phyloP scores from a whole-genome alignment of 2,797 vertebrate genomes.

The Notolepis coatsorum region DNA sequence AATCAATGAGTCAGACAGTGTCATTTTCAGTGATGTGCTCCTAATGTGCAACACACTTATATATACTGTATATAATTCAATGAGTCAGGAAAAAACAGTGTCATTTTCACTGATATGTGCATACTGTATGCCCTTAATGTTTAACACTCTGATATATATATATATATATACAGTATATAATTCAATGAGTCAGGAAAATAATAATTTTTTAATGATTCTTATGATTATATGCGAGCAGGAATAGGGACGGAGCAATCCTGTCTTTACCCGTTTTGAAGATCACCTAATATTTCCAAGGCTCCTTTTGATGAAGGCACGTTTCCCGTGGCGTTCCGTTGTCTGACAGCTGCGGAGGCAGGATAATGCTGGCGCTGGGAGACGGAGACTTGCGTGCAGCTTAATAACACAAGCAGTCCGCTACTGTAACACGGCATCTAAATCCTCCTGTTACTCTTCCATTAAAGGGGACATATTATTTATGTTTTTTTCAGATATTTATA shows the following conservation, averaged over 20 bases:
- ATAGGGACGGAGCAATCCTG: slow-evolving; percentile 43
- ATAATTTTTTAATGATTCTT: slow-evolving; percentile 41
- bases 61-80: background rate
- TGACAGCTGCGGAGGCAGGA: slow-evolving; percentile 75
- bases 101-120: background rate
- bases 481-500: background rate
- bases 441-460: slow-evolving; percentile 76
- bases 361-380: slow-evolving; percentile 76
- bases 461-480: background rate
- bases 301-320: slow-evolving; percentile 63
- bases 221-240: slow-evolving; percentile 50
- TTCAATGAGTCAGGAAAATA: background rate
- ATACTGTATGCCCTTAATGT: background rate
- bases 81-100: background rate
- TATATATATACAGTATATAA: background rate
- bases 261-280: slow-evolving; percentile 61
- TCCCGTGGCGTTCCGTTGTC: slow-evolving; percentile 68
- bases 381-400: slow-evolving; percentile 77
- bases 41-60: background rate
- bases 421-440: slow-evolving; percentile 79
- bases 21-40: background rate
- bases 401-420: slow-evolving; percentile 73
- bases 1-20: too few relatives aligned
- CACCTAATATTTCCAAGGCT: slow-evolving; percentile 58
- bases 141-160: background rate